These are phyloP conservation scores for Caenorhabditis sp. DNA, from an alignment of 2,888 invertebrate genomes.

Conservation along the genomic window DNA sequence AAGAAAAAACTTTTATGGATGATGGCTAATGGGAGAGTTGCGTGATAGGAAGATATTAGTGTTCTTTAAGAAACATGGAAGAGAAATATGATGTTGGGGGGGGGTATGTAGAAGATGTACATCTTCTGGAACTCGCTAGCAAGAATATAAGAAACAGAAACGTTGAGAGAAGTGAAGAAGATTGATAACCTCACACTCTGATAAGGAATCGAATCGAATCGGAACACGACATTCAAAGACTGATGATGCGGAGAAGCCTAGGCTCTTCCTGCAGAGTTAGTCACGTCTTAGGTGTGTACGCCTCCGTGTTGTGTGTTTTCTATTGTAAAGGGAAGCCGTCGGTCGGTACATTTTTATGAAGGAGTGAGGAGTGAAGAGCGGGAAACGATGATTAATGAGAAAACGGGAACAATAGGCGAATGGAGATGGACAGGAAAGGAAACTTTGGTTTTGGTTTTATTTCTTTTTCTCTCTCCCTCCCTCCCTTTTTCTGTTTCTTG, in stretches of 20 bases:
- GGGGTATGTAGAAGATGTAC: no score
- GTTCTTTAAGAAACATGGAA: not conserved
- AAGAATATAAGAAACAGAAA: conserved; percentile 2
- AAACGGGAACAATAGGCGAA: not conserved
- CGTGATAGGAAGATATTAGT: conserved; percentile 51
- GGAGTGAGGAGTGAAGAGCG: no score
- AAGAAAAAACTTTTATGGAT: no score
- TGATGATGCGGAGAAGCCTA: conserved; percentile 5
- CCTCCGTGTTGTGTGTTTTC: not conserved
- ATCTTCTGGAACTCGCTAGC: no score
- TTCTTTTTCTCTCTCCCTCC: not conserved
- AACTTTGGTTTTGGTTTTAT: not conserved
- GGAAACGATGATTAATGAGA: conserved; percentile 7
- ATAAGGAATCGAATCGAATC: not conserved
- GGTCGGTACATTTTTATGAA: not conserved
- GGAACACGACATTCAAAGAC: conserved; percentile 1
- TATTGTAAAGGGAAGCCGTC: not conserved
- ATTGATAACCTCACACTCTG: conserved; percentile 8
- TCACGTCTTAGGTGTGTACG: not conserved
- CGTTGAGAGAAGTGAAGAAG: not conserved
- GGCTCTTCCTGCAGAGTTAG: not conserved
- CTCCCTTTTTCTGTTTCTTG: no score
- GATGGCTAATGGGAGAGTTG: no score
- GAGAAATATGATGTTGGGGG: conserved; percentile 19
- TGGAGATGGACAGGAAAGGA: not conserved